Evolutionary conservation across 1,140 invertebrate species (phyloP), one percentile per base, ranked within the genome.

Genomic region (Calosoma granatense): DNA sequence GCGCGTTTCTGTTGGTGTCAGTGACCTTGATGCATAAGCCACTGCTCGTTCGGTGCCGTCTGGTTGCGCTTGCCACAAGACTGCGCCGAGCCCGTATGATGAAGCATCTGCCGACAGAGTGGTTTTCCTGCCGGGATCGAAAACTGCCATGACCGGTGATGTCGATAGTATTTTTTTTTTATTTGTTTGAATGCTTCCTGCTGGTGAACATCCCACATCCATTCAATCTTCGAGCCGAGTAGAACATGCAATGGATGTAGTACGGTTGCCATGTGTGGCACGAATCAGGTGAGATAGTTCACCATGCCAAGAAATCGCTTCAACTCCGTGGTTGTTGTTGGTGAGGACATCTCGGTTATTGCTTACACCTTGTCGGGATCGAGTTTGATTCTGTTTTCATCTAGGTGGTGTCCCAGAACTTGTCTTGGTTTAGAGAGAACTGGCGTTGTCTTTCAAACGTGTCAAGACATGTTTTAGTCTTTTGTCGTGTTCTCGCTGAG

Each of bases 221-320:
- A 63, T 11, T 12, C 15, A 6, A n/a, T 15, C 2, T 56, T 21
- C 30, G 58, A 60, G 30, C 60, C 53, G n/a, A 58, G 22, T 1
- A 70, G 51, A 19, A 54, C 57, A 36, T 58, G 61, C 0, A 71
- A 57, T 0, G 63, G 61, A 20, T 53, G 55, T 9, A 68, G 61
- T 14, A 62, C 53, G 14, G 56, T 58, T 19, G 66, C 59, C 57
- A 66, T 63, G 11, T 63, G 53, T 2, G 52, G 43, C n/a, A 69
- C 23, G 59, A 71, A 72, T 43, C 66, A 39, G 12, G 67, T 47
- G 54, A 68, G 62, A 61, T 66, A 70, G 3, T 60, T 63, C 11
- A 59, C 58, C 47, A 68, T 56, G 0, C 66, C 67, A 20, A 67
- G 36, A 52, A 68, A 67, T 6, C 58, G 22, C 2, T 57, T 41